Conservation (phyloP, 2,888 invertebrate genomes). For the Erynnis tages region DNA sequence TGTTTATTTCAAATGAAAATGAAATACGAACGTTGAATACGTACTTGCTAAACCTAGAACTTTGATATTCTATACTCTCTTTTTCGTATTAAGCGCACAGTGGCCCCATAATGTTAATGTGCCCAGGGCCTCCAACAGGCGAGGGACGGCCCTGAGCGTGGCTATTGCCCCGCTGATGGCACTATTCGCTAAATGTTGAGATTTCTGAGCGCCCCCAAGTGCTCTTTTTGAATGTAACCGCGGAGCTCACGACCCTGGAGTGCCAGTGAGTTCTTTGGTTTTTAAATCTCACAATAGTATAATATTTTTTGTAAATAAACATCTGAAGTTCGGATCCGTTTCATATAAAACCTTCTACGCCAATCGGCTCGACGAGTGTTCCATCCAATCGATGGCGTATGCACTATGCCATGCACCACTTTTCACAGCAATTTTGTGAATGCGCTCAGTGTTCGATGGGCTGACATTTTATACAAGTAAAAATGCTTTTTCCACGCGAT, state of each 20-base stretch:
- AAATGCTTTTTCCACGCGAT: too few species aligned
- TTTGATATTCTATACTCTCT: too few species aligned
- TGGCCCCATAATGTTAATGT: too few species aligned
- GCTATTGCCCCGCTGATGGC: conserved; percentile 33
- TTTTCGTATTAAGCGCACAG: too few species aligned
- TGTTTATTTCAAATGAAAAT: too few species aligned
- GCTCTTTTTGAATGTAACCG: conserved; percentile 27
- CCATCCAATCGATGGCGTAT: conserved; percentile 2
- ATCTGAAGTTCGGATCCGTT: conserved; percentile 7
- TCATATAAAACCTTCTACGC: conserved; percentile 21
- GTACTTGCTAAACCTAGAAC: too few species aligned
- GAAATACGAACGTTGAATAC: too few species aligned
- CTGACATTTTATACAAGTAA: too few species aligned
- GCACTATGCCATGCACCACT: neutral
- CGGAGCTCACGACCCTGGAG: conserved; percentile 12
- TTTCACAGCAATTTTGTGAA: neutral
- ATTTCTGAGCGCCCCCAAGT: conserved; percentile 29
- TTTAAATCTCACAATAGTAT: conserved; percentile 24
- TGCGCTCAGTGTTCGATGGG: neutral
- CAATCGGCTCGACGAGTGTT: conserved; percentile 16
- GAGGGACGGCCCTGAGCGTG: too few species aligned
- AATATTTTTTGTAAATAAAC: conserved; percentile 6
- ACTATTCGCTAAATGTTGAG: conserved; percentile 26
- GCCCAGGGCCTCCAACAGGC: too few species aligned
- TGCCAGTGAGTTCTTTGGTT: conserved; percentile 17